Evolutionary conservation across 2,888 invertebrate genomes (phyloP).

Genomic region (Podabrus alpinus): DNA sequence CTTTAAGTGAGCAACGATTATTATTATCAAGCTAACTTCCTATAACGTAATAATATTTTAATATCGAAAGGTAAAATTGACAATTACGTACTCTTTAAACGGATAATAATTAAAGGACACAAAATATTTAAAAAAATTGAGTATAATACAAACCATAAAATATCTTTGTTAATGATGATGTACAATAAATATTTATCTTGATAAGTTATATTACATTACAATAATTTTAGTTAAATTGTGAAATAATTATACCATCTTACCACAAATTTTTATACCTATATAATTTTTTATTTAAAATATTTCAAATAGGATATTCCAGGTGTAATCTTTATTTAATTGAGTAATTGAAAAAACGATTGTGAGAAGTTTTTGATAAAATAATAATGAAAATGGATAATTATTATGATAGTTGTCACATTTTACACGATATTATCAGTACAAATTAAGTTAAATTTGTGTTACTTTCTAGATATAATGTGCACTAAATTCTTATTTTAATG

Average conservation of each 20-base stretch:
- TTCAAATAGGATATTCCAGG: neutral
- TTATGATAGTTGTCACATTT: neutral
- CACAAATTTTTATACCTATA: neutral
- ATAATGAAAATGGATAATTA: neutral
- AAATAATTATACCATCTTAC: neutral
- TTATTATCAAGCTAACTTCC: neutral
- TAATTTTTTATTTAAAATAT: neutral
- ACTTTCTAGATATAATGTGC: slow-evolving; percentile 20
- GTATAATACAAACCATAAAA: neutral
- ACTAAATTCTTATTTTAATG: slow-evolving; percentile 15
- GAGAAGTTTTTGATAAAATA: neutral
- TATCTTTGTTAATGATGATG: neutral
- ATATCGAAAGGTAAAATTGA: neutral
- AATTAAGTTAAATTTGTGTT: slow-evolving; percentile 6
- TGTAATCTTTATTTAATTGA: neutral
- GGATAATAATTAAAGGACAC: neutral
- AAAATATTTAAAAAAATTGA: neutral
- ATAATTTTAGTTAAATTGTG: neutral
- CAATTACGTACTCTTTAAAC: neutral
- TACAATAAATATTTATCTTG: neutral
- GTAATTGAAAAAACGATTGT: neutral
- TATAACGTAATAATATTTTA: neutral
- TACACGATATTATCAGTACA: neutral
- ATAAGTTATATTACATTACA: neutral
- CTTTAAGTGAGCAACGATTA: too few relatives aligned